Evolutionary conservation across 1,140 invertebrate species (phyloP).

Genomic region (Matsumurasca onukii): DNA sequence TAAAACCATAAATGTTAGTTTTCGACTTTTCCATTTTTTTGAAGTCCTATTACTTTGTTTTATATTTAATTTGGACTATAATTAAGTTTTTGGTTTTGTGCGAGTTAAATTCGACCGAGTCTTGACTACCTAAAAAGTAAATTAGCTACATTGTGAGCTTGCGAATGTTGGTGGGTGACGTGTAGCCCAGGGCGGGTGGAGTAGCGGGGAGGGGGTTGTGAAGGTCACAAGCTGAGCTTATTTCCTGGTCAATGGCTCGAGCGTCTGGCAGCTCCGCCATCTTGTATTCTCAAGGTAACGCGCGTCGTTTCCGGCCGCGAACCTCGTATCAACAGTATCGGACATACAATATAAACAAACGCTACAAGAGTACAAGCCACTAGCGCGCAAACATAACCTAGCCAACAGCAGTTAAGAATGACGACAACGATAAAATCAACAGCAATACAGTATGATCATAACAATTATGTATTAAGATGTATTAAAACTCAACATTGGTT

Average conservation of each 20-base stretch:
- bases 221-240: conserved; percentile 29
- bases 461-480: background rate
- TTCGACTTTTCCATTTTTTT: too few relatives aligned
- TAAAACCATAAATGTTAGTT: too few relatives aligned
- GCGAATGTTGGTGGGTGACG: background rate
- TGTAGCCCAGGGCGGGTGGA: background rate
- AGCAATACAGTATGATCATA: background rate
- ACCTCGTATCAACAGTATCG: too few relatives aligned
- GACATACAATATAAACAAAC: background rate
- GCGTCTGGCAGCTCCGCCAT: conserved; percentile 27
- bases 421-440: too few relatives aligned
- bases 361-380: too few relatives aligned
- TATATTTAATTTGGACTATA: too few relatives aligned
- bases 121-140: too few relatives aligned
- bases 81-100: too few relatives aligned
- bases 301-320: conserved; percentile 24
- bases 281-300: conserved; percentile 30
- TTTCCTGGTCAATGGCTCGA: conserved; percentile 30
- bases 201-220: background rate
- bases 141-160: too few relatives aligned
- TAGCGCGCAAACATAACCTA: background rate
- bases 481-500: background rate
- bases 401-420: too few relatives aligned
- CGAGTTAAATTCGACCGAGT: too few relatives aligned
- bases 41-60: too few relatives aligned